Evolutionary conservation across 2,888 invertebrate species (phyloP).

Genomic region (Ellobium chinense): DNA sequence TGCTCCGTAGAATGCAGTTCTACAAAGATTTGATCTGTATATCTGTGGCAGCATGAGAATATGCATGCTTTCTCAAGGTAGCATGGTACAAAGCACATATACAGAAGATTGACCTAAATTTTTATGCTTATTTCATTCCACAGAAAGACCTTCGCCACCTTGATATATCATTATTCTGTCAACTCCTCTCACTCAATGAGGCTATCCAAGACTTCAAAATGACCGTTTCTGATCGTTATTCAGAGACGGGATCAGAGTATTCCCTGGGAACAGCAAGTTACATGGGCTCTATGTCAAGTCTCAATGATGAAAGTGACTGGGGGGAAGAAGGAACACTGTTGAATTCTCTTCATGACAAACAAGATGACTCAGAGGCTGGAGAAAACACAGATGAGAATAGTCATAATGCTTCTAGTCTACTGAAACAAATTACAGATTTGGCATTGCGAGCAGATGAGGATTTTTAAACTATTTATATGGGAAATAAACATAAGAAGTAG

Average conservation of each 20-base stretch:
- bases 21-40: too few species aligned
- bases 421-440: constrained; percentile 70
- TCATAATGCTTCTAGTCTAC: constrained; percentile 67
- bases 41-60: too few species aligned
- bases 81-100: too few species aligned
- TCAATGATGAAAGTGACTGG: constrained; percentile 64
- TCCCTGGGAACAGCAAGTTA: constrained; percentile 66
- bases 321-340: constrained; percentile 40
- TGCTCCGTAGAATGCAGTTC: too few species aligned
- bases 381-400: constrained; percentile 47
- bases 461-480: constrained; percentile 54
- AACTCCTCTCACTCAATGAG: constrained; percentile 94
- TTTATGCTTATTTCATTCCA: constrained; percentile 2
- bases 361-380: constrained; percentile 25
- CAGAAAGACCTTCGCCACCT: constrained; percentile 93
- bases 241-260: constrained; percentile 70
- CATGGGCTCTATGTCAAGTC: constrained; percentile 68
- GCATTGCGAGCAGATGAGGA: constrained; percentile 67
- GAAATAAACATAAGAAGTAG: too few species aligned
- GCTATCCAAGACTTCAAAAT: constrained; percentile 93
- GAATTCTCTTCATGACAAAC: constrained; percentile 9
- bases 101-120: background rate
- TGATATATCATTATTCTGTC: constrained; percentile 92
- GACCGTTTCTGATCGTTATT: constrained; percentile 78
- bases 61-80: too few species aligned